Evolutionary conservation across 2,113 vertebrate genomes (phyloP), one percentile per base, ranked within the genome.

Genomic region (Oryzias curvinotus): DNA sequence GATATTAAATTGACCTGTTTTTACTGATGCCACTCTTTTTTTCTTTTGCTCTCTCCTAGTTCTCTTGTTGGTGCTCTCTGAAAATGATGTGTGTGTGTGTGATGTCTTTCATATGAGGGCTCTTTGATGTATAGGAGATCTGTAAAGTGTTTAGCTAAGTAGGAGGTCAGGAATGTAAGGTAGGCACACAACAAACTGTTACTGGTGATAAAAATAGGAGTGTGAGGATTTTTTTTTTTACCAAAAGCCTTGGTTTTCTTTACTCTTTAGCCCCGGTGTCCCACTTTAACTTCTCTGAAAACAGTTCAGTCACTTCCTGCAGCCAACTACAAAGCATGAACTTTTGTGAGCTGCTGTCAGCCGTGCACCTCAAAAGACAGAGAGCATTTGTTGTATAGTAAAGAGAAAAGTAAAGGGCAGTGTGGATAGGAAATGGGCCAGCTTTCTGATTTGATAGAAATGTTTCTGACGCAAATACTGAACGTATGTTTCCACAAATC

Each of bases 91-190:
- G 65, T 75, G 71, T 71, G 71, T 65, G 52, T 64, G 71, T 77
- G 65, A 18, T 50, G 47, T 51, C 57, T 62, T 66, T 61, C 72
- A 75, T 10, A 78, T 70, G 63, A 71, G 58, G 14, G 16, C 43
- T 57, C 58, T 84, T 87, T 87, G 75, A 85, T 73, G 73, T 80
- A 67, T 28, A 63, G 49, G 65, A 58, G 57, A 68, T 82, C 65
- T 57, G n/a, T 59, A 62, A 77, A 77, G 62, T 49, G 68, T 52
- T 75, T 60, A 56, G 65, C 48, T 66, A 65, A 61, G 57, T 47
- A 42, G 56, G 48, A 67, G 60, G 52, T 6, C 36, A 36, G 57
- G 58, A 73, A 82, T 57, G 56, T 1, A 16, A 76, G 73, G 23
- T 50, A 73, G 71, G 76, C 85, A 74, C 41, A 55, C 14, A 50